Conservation (phyloP, 1,140 invertebrate genomes). For the Drosophila arizonae region DNA sequence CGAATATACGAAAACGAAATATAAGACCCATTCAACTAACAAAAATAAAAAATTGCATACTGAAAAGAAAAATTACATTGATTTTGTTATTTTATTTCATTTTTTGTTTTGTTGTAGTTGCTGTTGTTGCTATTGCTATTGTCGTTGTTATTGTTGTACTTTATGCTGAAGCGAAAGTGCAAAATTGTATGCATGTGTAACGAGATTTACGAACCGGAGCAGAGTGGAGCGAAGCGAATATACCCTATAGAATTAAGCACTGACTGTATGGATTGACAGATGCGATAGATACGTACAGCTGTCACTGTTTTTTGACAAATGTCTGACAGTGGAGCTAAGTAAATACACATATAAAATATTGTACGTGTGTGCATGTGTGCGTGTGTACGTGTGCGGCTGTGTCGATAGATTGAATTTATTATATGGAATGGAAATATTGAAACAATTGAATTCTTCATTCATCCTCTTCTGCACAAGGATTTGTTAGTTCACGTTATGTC, state of each 20-base stretch:
- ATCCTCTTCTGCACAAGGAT: not conserved
- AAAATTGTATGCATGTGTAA: slow-evolving; percentile 35
- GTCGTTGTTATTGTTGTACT: not conserved
- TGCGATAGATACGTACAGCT: slow-evolving; percentile 10
- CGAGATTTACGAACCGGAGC: slow-evolving; percentile 25
- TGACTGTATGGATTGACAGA: slow-evolving; percentile 25
- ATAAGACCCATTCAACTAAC: slow-evolving; percentile 56
- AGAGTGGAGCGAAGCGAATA: slow-evolving; percentile 9
- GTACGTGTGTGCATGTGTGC: not conserved
- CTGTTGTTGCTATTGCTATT: not conserved
- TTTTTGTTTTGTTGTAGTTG: not conserved
- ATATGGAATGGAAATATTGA: not conserved
- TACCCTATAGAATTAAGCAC: slow-evolving; percentile 22
- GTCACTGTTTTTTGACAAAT: slow-evolving; percentile 38
- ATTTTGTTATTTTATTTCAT: slow-evolving; percentile 7
- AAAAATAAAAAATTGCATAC: slow-evolving; percentile 54
- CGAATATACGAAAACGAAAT: slow-evolving; percentile 23
- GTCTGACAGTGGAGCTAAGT: slow-evolving; percentile 20
- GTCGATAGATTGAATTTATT: slow-evolving; percentile 21
- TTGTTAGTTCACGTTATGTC: not conserved
- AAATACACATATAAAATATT: not conserved
- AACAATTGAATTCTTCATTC: not conserved
- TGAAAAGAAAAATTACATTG: slow-evolving; percentile 51
- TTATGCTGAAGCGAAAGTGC: slow-evolving; percentile 27
- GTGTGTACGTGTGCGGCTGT: too few species aligned